A percentile compares a stretch with the other conserved stretches of the same genome.
phyloP scores from a whole-genome alignment of 2,113 vertebrate species.

The Ellobius talpinus region DNA sequence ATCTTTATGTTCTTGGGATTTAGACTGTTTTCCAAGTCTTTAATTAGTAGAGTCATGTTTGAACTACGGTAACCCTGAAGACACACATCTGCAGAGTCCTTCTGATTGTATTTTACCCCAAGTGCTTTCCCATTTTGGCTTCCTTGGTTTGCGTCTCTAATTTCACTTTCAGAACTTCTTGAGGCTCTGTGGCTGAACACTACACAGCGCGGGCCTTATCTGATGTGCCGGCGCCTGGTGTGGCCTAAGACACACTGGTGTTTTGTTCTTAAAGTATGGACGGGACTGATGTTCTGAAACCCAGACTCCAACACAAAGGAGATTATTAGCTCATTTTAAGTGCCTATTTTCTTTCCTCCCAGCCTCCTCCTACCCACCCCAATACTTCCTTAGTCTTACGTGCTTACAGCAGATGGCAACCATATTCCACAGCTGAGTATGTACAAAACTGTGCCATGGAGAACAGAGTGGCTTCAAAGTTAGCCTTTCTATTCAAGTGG shows the following conservation, averaged over 20 bases:
- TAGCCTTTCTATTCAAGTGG: conserved; percentile 76
- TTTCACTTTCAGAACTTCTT: conserved; percentile 70
- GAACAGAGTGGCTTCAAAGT: conserved; percentile 78
- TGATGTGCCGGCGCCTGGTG: conserved; percentile 75
- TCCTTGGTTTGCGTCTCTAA: conserved; percentile 63
- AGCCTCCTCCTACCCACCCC: conserved; percentile 43
- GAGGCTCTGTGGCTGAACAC: conserved; percentile 44
- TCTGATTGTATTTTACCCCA: conserved; percentile 41
- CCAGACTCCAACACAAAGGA: conserved; percentile 74
- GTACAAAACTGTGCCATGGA: conserved; percentile 57
- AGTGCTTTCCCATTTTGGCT: conserved; percentile 35
- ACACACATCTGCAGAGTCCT: conserved; percentile 51
- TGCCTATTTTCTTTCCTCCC: conserved; percentile 64
- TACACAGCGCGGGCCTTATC: conserved; percentile 69
- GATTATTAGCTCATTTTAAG: conserved; percentile 72
- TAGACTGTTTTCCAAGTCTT: conserved; percentile 53
- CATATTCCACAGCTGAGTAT: conserved; percentile 69
- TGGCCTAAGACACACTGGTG: conserved; percentile 69
- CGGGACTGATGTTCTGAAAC: conserved; percentile 76
- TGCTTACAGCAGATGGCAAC: conserved; percentile 75
- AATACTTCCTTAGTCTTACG: conserved; percentile 64
- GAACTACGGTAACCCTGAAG: conserved; percentile 60
- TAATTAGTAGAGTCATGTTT: conserved; percentile 66
- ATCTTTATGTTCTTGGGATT: conserved; percentile 57
- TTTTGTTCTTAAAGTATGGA: conserved; percentile 76